These are phyloP conservation scores for Motacilla tschutschensis DNA, from an alignment of 2,113 vertebrate species.

Conservation along the genomic window DNA sequence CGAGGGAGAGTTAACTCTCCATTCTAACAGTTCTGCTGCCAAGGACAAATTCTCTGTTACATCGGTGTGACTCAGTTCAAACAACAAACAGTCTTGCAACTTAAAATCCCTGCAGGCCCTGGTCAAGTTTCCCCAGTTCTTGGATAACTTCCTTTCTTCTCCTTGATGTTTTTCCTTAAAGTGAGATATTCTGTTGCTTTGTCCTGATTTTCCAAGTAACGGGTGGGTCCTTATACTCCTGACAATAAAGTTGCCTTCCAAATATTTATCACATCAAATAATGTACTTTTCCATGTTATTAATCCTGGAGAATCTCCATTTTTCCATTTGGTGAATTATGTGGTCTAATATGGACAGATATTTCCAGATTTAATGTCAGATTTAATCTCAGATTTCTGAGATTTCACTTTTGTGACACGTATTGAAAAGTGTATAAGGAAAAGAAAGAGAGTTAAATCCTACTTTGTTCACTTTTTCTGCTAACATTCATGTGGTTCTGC, in stretches of 20 bases:
- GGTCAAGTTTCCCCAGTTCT: constrained; percentile 55
- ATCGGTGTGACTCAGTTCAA: constrained; percentile 67
- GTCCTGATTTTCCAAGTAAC: constrained; percentile 66
- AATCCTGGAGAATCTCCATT: constrained; percentile 52
- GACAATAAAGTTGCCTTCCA: constrained; percentile 65
- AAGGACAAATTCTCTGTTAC: constrained; percentile 56
- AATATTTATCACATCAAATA: constrained; percentile 69
- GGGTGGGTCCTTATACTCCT: constrained; percentile 65
- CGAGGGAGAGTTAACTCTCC: constrained; percentile 32
- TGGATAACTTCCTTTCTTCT: constrained; percentile 59
- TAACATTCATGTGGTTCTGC: neutral
- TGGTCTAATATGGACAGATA: neutral
- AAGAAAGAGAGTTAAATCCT: neutral
- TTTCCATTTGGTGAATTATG: constrained; percentile 45
- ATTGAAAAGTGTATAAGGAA: neutral
- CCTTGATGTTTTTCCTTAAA: constrained; percentile 63
- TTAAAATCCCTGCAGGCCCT: constrained; percentile 48
- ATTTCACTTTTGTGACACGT: neutral
- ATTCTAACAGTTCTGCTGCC: constrained; percentile 58
- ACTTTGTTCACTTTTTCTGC: neutral
- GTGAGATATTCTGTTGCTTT: constrained; percentile 62
- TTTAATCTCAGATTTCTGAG: neutral
- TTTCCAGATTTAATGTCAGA: constrained; percentile 1
- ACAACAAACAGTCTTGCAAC: constrained; percentile 59
- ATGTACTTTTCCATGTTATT: constrained; percentile 35